Conservation (phyloP, 1,140 invertebrate genomes). For the Brachionus koreanus region DNA sequence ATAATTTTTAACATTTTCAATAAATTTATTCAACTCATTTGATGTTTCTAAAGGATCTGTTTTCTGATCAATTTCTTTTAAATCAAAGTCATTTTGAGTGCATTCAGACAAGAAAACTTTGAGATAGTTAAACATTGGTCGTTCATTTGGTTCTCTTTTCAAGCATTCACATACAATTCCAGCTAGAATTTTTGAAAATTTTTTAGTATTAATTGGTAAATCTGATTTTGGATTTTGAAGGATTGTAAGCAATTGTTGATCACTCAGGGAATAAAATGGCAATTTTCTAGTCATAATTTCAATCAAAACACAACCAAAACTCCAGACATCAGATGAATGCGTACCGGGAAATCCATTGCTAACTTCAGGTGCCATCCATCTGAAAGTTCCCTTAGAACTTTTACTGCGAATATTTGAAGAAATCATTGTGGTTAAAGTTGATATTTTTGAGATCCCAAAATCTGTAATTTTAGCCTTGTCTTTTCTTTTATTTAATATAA, state of each 20-base stretch:
- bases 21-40: background rate
- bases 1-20: background rate
- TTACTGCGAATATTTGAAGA: background rate
- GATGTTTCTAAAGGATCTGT: background rate
- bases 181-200: background rate
- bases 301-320: slow-evolving; percentile 12
- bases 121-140: background rate
- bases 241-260: background rate
- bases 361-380: slow-evolving; percentile 35
- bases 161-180: background rate
- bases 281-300: background rate
- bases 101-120: background rate
- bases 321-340: slow-evolving; percentile 1
- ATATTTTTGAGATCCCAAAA: slow-evolving; percentile 1
- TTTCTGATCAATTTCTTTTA: background rate
- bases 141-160: background rate
- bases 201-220: background rate
- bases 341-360: background rate
- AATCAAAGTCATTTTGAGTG: slow-evolving; percentile 12
- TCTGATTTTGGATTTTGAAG: slow-evolving; percentile 20
- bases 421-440: background rate
- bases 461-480: background rate
- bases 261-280: background rate
- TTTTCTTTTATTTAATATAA: background rate
- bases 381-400: background rate